phyloP scores from a whole-genome alignment of 2,113 vertebrate species.

The Aspidoscelis tigris region DNA sequence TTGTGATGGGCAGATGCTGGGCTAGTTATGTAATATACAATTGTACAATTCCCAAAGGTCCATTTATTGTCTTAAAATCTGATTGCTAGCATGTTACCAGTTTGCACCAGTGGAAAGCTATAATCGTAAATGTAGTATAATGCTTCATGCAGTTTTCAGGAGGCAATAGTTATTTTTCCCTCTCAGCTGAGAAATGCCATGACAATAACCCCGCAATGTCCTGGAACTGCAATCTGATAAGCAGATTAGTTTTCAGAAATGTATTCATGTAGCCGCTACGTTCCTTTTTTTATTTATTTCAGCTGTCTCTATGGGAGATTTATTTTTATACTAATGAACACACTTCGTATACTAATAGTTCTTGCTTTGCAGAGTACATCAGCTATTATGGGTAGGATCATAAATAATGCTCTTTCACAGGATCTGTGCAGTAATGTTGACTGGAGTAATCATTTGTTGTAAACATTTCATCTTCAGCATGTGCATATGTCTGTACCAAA shows the following conservation, averaged over 20 bases:
- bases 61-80: background rate
- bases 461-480: slow-evolving; percentile 44
- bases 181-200: slow-evolving; percentile 33
- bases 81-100: background rate
- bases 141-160: slow-evolving; percentile 19
- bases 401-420: slow-evolving; percentile 51
- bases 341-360: slow-evolving; percentile 44
- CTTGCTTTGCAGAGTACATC: slow-evolving; percentile 56
- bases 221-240: slow-evolving; percentile 49
- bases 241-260: slow-evolving; percentile 57
- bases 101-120: background rate
- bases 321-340: slow-evolving; percentile 42
- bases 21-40: background rate
- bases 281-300: slow-evolving; percentile 52
- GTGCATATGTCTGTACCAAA: slow-evolving; percentile 33
- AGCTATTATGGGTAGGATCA: slow-evolving; percentile 55
- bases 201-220: slow-evolving; percentile 32
- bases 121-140: slow-evolving; percentile 17
- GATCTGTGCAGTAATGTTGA: slow-evolving; percentile 45
- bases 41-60: background rate
- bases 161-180: slow-evolving; percentile 12
- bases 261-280: slow-evolving; percentile 41
- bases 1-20: background rate
- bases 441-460: slow-evolving; percentile 50
- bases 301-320: background rate